phyloP scores from a whole-genome alignment of 2,113 vertebrate genomes.

The Zosterops hypoxanthus region DNA sequence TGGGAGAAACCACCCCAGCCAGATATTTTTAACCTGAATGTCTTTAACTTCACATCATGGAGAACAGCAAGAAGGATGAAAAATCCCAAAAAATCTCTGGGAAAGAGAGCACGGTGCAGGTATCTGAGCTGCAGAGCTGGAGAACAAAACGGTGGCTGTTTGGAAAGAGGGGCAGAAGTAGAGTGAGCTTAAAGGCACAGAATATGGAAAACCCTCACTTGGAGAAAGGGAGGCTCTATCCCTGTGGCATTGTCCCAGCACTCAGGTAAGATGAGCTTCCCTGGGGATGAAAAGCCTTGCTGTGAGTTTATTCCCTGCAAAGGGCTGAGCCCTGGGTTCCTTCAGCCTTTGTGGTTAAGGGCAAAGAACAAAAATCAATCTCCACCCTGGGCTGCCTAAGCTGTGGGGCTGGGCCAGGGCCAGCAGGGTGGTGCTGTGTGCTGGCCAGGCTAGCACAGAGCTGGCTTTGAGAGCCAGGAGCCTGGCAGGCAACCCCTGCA shows the following conservation, averaged over 20 bases:
- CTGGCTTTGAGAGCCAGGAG: background rate
- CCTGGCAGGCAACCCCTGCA: background rate
- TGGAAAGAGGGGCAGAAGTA: background rate
- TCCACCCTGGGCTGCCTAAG: background rate
- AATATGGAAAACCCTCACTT: background rate
- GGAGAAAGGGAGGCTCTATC: background rate
- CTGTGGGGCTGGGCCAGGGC: background rate
- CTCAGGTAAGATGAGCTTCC: background rate
- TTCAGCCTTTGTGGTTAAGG: background rate
- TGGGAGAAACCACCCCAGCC: background rate
- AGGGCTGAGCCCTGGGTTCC: background rate
- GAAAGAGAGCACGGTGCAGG: fast-evolving
- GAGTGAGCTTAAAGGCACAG: background rate
- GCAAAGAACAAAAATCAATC: background rate
- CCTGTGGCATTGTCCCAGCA: background rate
- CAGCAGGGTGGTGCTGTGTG: background rate
- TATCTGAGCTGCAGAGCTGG: background rate
- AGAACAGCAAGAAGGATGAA: background rate
- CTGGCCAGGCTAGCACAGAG: background rate
- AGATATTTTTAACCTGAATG: background rate
- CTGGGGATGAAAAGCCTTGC: background rate
- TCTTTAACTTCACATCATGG: background rate
- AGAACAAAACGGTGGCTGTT: slow-evolving; percentile 11
- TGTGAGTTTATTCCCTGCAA: background rate
- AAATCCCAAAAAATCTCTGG: background rate